Evolutionary conservation across 53 echinoderm and acorn worm genomes (phyloP), one percentile per base, ranked within the genome.

Genomic region (Astropecten irregularis): DNA sequence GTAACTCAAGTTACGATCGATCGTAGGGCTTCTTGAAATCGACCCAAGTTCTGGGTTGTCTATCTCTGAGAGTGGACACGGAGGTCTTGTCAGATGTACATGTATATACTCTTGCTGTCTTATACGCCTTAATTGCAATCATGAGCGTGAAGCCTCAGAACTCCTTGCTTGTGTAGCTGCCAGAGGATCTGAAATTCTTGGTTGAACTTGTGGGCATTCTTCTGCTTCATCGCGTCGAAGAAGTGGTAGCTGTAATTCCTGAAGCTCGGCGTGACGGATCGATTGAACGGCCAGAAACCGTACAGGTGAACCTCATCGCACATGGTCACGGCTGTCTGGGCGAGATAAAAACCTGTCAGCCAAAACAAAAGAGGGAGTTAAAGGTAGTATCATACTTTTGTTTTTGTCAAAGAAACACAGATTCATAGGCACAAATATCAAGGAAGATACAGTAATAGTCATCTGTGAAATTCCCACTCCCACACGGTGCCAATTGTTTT

Each of bases 251-350:
- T 60, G 20, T 61, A 18, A 10, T n/a, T 33, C 30, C 35, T 60
- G 10, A 47, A 56, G 46, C 60, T 32, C 11, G 74, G 65, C n/a
- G 37, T 65, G 30, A 53, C 26, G n/a, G 76, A 14, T 7, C 46
- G 33, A 11, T 72, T 65, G 60, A 85, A 85, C 8, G 86, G 44
- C 86, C 86, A 85, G 40, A 85, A 85, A 26, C 86, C 86, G 49
- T 19, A 85, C 18, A 85, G 86, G 25, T 85, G 74, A 4, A 85
- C 86, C 66, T 85, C 86, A 10, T 85, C 66, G 66, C 86, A 85
- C 54, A 85, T 9, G 32, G 65, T 76, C 36, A 85, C 48, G 9
- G 86, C 86, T 19, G 76, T 85, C n/a, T 73, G 60, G 10, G 86
- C 60, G 10, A 85, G 40, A 53, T 85, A 85, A 40, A 85, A 85